Evolutionary conservation across 92 coral and sea anemone species (phyloP).

Genomic region (Phenganax marumi): DNA sequence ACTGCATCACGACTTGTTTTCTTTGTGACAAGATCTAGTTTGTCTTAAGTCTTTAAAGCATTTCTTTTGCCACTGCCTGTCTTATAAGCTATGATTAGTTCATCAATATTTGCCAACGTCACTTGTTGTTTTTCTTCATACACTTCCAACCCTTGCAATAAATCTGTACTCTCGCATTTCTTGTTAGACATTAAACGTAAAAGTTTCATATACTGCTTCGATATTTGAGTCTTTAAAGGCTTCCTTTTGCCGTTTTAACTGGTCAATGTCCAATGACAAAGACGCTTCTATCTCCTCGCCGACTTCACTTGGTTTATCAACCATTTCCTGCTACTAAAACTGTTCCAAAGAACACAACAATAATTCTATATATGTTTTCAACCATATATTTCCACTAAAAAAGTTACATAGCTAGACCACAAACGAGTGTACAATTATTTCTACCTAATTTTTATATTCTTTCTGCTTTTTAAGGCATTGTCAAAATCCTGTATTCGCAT

Average conservation of each 20-base stretch:
- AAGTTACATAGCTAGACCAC: too few relatives aligned
- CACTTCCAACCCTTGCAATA: slow-evolving; percentile 17
- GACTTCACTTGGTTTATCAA: neutral
- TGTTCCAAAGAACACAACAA: slow-evolving; percentile 29
- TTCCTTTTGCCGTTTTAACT: too few relatives aligned
- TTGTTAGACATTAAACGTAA: slow-evolving; percentile 32
- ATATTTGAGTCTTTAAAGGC: slow-evolving; percentile 1
- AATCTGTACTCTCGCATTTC: neutral
- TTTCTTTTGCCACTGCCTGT: slow-evolving; percentile 31
- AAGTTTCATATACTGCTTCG: slow-evolving; percentile 38
- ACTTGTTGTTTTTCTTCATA: slow-evolving; percentile 15
- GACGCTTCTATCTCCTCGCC: neutral
- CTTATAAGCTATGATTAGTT: slow-evolving; percentile 12
- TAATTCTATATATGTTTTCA: too few relatives aligned
- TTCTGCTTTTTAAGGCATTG: too few relatives aligned
- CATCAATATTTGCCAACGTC: slow-evolving; percentile 12
- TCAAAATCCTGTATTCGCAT: too few relatives aligned
- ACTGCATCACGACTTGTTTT: slow-evolving; percentile 28
- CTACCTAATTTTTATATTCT: too few relatives aligned
- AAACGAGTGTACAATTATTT: too few relatives aligned
- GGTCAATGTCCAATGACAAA: slow-evolving; percentile 1
- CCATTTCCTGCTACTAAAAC: slow-evolving; percentile 33
- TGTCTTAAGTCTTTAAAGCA: slow-evolving; percentile 29
- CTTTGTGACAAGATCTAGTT: slow-evolving; percentile 21
- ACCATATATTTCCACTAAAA: too few relatives aligned